Conservation (phyloP, 2,797 vertebrate species). For the Chiroxiphia lanceolata region DNA sequence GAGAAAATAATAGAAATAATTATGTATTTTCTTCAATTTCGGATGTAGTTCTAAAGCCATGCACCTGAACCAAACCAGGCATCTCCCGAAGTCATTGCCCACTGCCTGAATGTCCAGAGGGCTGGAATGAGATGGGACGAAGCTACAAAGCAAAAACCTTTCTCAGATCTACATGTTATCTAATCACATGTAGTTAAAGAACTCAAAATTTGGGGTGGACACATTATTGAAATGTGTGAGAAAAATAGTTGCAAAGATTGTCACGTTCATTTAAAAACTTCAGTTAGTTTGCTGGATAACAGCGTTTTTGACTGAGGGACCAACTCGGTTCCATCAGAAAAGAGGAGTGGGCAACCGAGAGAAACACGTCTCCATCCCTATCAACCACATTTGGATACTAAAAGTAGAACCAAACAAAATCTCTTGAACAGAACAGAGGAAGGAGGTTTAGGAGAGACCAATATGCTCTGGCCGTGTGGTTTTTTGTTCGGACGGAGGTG, state of each 20-base stretch:
- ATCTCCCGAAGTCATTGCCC: rapidly evolving
- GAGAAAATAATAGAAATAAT: not conserved
- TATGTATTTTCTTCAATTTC: not conserved
- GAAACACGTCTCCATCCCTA: rapidly evolving
- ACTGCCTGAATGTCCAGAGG: not conserved
- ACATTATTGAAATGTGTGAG: rapidly evolving
- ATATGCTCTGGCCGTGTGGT: rapidly evolving
- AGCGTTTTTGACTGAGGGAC: not conserved
- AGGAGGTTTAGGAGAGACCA: not conserved
- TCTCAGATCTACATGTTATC: not conserved
- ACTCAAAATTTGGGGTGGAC: not conserved
- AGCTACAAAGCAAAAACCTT: not conserved
- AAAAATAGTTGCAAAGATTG: not conserved
- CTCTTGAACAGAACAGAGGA: too few relatives aligned
- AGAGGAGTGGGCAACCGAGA: not conserved
- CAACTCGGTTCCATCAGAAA: not conserved
- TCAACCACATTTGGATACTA: not conserved
- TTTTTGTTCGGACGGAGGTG: rapidly evolving
- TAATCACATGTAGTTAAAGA: not conserved
- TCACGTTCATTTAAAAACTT: not conserved
- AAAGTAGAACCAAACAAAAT: not conserved
- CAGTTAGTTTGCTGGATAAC: not conserved
- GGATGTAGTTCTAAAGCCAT: not conserved
- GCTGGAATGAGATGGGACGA: not conserved
- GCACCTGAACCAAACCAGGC: not conserved